Conservation (phyloP, 2,113 vertebrate genomes). For the Calidris pugnax region DNA sequence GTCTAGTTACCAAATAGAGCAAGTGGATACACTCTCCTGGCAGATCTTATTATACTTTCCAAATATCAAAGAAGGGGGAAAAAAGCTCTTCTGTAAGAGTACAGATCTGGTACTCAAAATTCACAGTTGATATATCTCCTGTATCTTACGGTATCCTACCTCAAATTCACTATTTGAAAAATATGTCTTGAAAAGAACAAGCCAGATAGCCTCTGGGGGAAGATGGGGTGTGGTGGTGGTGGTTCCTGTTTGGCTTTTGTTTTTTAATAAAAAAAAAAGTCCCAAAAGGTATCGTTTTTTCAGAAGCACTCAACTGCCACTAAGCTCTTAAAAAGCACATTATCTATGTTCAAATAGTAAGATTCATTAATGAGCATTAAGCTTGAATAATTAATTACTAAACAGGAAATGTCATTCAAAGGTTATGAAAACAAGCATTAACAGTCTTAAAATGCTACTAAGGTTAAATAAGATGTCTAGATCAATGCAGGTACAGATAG, state of each 20-base stretch:
- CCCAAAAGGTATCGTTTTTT: background rate
- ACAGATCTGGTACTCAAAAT: background rate
- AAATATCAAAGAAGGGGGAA: background rate
- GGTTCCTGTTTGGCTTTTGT: background rate
- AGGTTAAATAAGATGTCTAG: background rate
- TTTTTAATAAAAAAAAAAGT: background rate
- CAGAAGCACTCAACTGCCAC: background rate
- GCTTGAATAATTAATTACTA: slow-evolving; percentile 17
- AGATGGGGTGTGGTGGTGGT: too few relatives aligned
- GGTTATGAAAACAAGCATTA: background rate
- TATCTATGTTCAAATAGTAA: background rate
- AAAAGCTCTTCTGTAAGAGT: background rate
- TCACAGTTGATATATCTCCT: background rate
- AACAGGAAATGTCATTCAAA: background rate
- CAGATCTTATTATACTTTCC: background rate
- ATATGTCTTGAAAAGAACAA: background rate
- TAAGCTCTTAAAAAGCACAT: background rate
- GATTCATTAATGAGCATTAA: background rate
- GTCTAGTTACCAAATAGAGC: background rate
- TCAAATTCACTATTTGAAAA: background rate
- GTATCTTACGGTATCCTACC: background rate
- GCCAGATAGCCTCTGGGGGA: background rate
- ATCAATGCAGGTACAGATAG: background rate
- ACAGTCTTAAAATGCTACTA: background rate
- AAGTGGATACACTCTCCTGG: background rate